Base-by-base conservation (phyloP, 2,113 vertebrate genomes). In the Cinclus mexicanus region DNA sequence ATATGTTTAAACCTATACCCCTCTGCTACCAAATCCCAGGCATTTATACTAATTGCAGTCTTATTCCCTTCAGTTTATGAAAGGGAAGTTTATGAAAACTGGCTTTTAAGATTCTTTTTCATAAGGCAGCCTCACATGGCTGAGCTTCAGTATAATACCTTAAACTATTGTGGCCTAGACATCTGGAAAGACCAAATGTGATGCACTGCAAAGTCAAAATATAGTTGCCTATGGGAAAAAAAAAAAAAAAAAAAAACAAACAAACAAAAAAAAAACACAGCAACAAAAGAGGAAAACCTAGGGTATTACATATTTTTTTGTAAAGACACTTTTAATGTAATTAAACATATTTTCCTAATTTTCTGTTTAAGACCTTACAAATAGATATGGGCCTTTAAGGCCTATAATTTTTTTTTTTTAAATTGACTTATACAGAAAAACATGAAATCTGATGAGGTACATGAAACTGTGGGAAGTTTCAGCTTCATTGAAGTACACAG, bases 171-270 rank as follows among this genome's bases (percentile, higher is more conserved):
- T 75, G 35, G 11, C 25, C 21, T 63, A 55, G 14, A 35, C 2
- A 8, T 67, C 60, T 50, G 61, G 37, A 84, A 87, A 70, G 24
- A 37, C 7, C 71, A 35, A 90, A 82, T 78, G 17, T 23, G 4
- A 42, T 49, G 11, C 3, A 20, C 15, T 64, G 3, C 4, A 12
- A 75, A 67, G 15, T 39, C 28, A 74, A 90, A 68, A 72, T 53
- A 22, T 39, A 47, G 4, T 11, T 92, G 24, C 9, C 14, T 55
- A 19, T 33, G 7, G 10, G 23, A 59, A 57, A 35, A 63, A 20
- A 0, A 63, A 20, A 0, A 0, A 53, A 0, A 53, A 29, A 6
- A n/a, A n/a, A n/a, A n/a, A n/a, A n/a, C n/a, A n/a, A n/a, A n/a
- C n/a, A n/a, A n/a, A n/a, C n/a, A 0, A 63, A 20, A 0, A 0